Base-by-base conservation (phyloP, 2,113 vertebrate species). In the Nerophis lumbriciformis region DNA sequence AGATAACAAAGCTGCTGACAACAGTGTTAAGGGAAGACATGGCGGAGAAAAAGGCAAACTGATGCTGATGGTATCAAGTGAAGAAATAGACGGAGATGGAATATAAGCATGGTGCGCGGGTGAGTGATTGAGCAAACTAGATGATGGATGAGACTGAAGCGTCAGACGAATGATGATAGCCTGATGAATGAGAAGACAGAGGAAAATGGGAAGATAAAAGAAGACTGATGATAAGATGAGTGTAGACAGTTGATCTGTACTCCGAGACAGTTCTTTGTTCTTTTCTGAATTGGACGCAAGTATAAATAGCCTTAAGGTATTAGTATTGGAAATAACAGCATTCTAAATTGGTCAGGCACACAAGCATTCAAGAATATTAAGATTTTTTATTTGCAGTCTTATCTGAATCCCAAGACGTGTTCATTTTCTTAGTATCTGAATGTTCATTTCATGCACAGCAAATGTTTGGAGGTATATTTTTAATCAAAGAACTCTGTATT, bases 91-190 rank as follows among this genome's bases (percentile, higher is more conserved):
- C 59, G 54, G 19, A 59, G 58, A 61, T 61, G 35, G 65, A 53
- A 66, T 70, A 77, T 72, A 71, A 68, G 69, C 49, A 63, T 65
- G 39, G 48, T 53, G 54, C 63, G 59, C 57, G 53, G 65, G 65
- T 82, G 76, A 78, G 58, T 75, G 83, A 82, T 82, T 47, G 77
- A 71, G 70, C 70, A 82, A 80, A 71, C 55, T 42, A 66, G 69
- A 66, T 87, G 85, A 87, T 87, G 75, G 82, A 85, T 87, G 83
- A 79, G 81, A 78, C 65, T 13, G 59, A 77, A 69, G 63, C 55
- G 47, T 59, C 73, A 69, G 66, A 80, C 73, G 54, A 77, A 78
- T 70, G 65, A 76, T 83, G 83, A 83, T 77, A 68, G 64, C 38
- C 69, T 84, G 86, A 85, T 83, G 72, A 78, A 85, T 85, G 86